Conservation (phyloP, 2,797 vertebrate genomes). For the Protonibea diacanthus region DNA sequence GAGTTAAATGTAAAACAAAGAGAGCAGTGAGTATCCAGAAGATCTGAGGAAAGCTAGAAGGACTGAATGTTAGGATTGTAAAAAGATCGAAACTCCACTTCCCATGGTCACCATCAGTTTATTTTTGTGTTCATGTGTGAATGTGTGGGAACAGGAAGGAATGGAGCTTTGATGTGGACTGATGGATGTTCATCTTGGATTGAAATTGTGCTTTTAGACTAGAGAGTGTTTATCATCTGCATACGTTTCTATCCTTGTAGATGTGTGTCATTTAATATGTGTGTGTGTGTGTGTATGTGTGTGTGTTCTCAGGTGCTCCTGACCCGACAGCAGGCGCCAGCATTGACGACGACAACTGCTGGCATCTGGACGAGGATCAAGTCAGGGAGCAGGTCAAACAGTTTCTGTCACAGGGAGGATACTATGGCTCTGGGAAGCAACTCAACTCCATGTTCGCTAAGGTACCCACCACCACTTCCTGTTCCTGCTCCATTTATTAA, state of each 20-base stretch:
- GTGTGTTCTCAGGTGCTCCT: slow-evolving; percentile 88
- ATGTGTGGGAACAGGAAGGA: slow-evolving; percentile 32
- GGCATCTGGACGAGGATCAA: slow-evolving; percentile 98
- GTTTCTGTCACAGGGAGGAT: slow-evolving; percentile 97
- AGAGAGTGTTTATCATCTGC: neutral
- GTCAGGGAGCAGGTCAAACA: slow-evolving; percentile 98
- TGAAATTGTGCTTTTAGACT: neutral
- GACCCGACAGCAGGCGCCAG: slow-evolving; percentile 98
- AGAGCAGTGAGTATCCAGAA: neutral
- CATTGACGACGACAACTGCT: slow-evolving; percentile 98
- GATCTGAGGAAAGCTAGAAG: neutral
- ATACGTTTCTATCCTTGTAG: neutral
- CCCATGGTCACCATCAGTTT: slow-evolving; percentile 32
- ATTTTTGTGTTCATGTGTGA: slow-evolving; percentile 11
- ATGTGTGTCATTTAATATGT: slow-evolving; percentile 17
- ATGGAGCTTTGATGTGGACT: slow-evolving; percentile 32
- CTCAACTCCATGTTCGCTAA: slow-evolving; percentile 98
- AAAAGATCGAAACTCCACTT: slow-evolving; percentile 31
- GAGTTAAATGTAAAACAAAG: slow-evolving; percentile 41
- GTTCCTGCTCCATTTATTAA: neutral
- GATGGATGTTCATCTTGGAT: slow-evolving; percentile 9
- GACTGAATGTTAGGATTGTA: neutral
- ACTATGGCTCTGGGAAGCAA: slow-evolving; percentile 98
- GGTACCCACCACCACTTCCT: slow-evolving; percentile 54
- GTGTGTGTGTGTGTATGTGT: slow-evolving; percentile 21